Percentiles rank a stretch among this genome's conserved stretches.
Conservation (phyloP, 2,888 invertebrate species). For the Artemia sp. region DNA sequence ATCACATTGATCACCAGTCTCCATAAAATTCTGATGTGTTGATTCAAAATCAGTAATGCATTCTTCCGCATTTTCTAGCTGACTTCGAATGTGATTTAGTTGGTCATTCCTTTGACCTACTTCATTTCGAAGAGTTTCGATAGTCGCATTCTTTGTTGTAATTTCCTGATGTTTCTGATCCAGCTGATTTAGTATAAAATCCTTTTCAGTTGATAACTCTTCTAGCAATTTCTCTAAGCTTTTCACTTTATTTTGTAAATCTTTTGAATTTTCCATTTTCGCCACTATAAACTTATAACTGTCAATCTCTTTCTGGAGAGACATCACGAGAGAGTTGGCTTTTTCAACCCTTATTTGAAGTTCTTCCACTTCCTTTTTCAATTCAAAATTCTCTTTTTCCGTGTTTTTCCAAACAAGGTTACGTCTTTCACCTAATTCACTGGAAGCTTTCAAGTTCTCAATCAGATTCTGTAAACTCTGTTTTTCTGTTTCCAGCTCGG, state of each 20-base stretch:
- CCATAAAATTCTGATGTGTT: constrained; percentile 4
- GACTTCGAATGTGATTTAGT: not conserved
- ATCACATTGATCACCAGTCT: not conserved
- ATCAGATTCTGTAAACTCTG: not conserved
- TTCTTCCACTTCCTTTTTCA: not conserved
- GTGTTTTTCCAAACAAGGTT: not conserved
- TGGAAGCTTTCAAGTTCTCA: not conserved
- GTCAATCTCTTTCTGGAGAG: not conserved
- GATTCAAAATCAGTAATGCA: constrained; percentile 12
- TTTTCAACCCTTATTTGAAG: not conserved
- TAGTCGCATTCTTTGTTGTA: not conserved
- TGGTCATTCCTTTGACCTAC: not conserved
- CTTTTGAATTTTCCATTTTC: not conserved
- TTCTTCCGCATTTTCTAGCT: not conserved
- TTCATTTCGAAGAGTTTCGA: constrained; percentile 1
- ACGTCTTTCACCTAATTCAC: not conserved
- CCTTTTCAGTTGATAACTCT: constrained; percentile 5
- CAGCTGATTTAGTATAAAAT: not conserved
- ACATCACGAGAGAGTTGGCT: not conserved
- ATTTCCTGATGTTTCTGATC: not conserved
- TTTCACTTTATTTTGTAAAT: not conserved
- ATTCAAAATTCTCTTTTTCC: not conserved
- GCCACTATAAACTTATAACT: not conserved
- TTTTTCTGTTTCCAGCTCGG: not conserved
- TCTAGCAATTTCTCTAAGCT: not conserved